phyloP scores from a whole-genome alignment of 2,888 invertebrate genomes.

The Helicoverpa assulta region DNA sequence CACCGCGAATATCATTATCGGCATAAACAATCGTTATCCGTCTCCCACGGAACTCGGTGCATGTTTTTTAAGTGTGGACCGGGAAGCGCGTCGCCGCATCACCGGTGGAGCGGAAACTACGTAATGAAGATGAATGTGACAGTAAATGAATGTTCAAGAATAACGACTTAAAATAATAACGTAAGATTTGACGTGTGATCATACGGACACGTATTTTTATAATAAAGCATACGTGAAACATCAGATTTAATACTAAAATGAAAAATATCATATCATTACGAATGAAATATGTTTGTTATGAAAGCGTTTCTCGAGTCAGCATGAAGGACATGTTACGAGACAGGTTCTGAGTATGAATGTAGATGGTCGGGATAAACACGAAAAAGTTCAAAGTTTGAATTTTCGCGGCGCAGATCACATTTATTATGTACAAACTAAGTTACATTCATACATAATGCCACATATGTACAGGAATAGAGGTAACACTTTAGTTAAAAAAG shows the following conservation, averaged over 20 bases:
- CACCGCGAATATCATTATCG: constrained; percentile 51
- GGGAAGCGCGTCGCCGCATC: constrained; percentile 49
- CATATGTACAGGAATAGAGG: constrained; percentile 25
- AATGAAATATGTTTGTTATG: constrained; percentile 1
- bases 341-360: neutral
- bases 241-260: constrained; percentile 18
- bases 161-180: constrained; percentile 40
- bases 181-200: constrained; percentile 19
- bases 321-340: constrained; percentile 1
- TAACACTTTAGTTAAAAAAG: constrained; percentile 35
- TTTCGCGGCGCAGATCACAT: constrained; percentile 36
- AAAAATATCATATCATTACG: neutral
- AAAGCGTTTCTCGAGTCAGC: constrained; percentile 23
- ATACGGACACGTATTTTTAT: constrained; percentile 17
- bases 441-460: constrained; percentile 55
- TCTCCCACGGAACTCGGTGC: constrained; percentile 62
- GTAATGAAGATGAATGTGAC: constrained; percentile 59
- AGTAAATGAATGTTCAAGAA: constrained; percentile 48
- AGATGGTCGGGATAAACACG: neutral
- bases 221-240: constrained; percentile 8
- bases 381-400: constrained; percentile 42
- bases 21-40: constrained; percentile 52
- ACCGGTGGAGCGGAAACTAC: constrained; percentile 54
- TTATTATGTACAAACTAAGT: constrained; percentile 57
- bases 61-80: constrained; percentile 57